Percentiles rank a stretch among this genome's conserved stretches.
These are phyloP conservation scores for Trichacis sp. DNA, from an alignment of 2,888 invertebrate genomes.

Conservation along the genomic window DNA sequence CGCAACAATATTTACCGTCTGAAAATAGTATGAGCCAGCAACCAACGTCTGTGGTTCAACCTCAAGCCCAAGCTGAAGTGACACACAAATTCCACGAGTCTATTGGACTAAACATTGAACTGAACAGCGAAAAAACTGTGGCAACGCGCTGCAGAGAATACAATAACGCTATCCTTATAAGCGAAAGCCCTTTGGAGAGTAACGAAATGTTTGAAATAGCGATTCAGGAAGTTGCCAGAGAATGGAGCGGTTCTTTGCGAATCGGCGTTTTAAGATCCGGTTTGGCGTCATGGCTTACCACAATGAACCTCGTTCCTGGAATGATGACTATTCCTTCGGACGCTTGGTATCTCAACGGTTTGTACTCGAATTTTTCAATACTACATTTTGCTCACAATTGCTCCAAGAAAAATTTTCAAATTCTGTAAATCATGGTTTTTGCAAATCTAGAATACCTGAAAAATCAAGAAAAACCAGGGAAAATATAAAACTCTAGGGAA, in stretches of 20 bases:
- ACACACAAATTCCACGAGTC: constrained; percentile 71
- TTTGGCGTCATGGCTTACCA: constrained; percentile 61
- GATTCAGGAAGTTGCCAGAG: constrained; percentile 74
- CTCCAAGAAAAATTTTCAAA: too few relatives aligned
- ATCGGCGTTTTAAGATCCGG: constrained; percentile 84
- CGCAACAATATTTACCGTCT: constrained; percentile 64
- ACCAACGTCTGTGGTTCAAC: constrained; percentile 72
- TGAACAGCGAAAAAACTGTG: constrained; percentile 77
- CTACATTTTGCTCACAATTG: neutral
- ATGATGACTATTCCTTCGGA: constrained; percentile 77
- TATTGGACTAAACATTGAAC: constrained; percentile 78
- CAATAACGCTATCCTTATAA: constrained; percentile 77
- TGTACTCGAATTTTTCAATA: constrained; percentile 15
- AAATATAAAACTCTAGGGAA: neutral
- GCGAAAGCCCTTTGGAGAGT: constrained; percentile 77
- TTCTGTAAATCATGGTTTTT: constrained; percentile 3
- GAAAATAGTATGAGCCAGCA: constrained; percentile 73
- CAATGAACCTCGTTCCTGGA: constrained; percentile 75
- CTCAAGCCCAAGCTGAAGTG: constrained; percentile 68
- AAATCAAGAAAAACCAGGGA: neutral
- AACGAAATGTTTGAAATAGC: constrained; percentile 87
- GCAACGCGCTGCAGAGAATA: constrained; percentile 75
- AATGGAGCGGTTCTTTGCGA: constrained; percentile 81
- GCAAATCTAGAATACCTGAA: neutral
- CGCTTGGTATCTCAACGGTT: constrained; percentile 78